A percentile compares a stretch with the other conserved stretches of the same genome.
Conservation (phyloP, 1,140 invertebrate genomes). For the Saxidomus purpurata region DNA sequence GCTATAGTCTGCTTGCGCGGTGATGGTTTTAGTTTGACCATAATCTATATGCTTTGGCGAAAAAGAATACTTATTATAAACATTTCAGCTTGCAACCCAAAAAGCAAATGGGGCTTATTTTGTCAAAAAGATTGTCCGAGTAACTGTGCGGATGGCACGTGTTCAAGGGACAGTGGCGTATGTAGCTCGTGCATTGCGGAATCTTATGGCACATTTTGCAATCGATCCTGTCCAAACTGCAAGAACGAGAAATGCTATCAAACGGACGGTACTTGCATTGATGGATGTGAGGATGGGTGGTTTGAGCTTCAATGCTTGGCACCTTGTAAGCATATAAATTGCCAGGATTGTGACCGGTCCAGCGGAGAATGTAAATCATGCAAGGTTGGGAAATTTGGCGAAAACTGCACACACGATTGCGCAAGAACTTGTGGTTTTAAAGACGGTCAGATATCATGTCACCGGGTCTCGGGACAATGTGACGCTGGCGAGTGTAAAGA, state of each 20-base stretch:
- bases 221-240: slow-evolving; percentile 1
- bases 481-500: neutral
- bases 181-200: slow-evolving; percentile 36
- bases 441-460: slow-evolving; percentile 27
- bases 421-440: neutral
- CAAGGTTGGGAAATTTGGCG: slow-evolving; percentile 28
- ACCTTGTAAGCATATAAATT: neutral
- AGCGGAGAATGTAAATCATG: slow-evolving; percentile 40
- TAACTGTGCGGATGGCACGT: slow-evolving; percentile 17
- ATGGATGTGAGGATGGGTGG: slow-evolving; percentile 15
- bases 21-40: too few species aligned
- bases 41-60: neutral
- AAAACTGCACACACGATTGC: slow-evolving; percentile 2
- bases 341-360: neutral
- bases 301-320: neutral
- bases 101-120: slow-evolving; percentile 31
- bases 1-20: too few species aligned
- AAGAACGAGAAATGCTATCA: slow-evolving; percentile 16
- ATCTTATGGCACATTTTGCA: neutral
- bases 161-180: slow-evolving; percentile 3
- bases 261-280: slow-evolving; percentile 4
- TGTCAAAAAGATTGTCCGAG: slow-evolving; percentile 7
- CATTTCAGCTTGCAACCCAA: slow-evolving; percentile 26
- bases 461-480: slow-evolving; percentile 39
- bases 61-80: neutral